These are phyloP conservation scores for Oplegnathus fasciatus DNA, from an alignment of 2,113 vertebrate genomes.

Conservation along the genomic window DNA sequence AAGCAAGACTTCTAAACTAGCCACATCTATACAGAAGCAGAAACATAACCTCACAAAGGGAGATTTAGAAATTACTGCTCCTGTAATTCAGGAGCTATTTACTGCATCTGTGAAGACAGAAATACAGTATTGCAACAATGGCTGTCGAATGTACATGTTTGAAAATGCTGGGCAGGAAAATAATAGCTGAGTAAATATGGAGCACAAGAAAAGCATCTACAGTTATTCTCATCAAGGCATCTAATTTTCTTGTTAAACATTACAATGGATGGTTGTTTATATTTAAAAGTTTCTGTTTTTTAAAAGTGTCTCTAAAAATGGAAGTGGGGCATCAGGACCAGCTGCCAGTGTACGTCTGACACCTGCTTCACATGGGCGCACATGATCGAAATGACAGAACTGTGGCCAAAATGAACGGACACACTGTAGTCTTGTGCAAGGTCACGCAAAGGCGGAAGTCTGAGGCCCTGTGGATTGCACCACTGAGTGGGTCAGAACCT, in stretches of 20 bases:
- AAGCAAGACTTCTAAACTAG: neutral
- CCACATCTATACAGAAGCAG: slow-evolving; percentile 18
- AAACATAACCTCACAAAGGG: slow-evolving; percentile 7
- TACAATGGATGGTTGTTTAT: neutral
- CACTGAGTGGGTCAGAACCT: neutral
- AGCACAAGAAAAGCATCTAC: neutral
- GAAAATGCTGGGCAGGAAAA: neutral
- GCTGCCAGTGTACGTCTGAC: neutral
- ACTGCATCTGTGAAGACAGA: slow-evolving; percentile 18
- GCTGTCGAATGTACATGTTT: neutral
- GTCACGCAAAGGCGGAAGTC: neutral
- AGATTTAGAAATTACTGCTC: slow-evolving; percentile 22
- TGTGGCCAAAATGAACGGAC: neutral
- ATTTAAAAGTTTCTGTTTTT: neutral
- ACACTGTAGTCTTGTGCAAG: neutral
- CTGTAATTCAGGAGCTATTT: slow-evolving; percentile 44
- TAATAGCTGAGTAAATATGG: slow-evolving; percentile 9
- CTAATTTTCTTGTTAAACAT: neutral
- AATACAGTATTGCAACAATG: slow-evolving; percentile 12
- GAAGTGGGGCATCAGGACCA: neutral
- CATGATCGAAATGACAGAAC: slow-evolving; percentile 10
- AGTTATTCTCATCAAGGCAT: neutral
- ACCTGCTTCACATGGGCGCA: slow-evolving; percentile 6
- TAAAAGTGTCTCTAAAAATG: neutral
- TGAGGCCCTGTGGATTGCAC: neutral